Conservation (phyloP, 2,797 vertebrate genomes). For the Microctenopoma stevenorrisi region DNA sequence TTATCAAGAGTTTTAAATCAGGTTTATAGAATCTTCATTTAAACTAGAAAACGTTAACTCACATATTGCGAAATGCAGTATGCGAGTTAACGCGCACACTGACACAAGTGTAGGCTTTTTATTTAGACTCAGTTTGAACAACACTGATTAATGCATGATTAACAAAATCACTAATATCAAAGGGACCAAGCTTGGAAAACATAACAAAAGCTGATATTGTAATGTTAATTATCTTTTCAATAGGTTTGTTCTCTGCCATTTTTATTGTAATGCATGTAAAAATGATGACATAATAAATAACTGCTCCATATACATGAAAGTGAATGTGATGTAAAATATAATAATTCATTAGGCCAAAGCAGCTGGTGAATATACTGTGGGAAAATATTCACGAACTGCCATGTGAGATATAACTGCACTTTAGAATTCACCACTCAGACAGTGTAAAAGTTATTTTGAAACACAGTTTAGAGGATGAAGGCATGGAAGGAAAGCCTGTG, state of each 20-base stretch:
- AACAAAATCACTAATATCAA: slow-evolving; percentile 31
- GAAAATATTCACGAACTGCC: neutral
- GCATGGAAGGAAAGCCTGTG: slow-evolving; percentile 7
- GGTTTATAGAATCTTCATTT: neutral
- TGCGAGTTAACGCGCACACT: no score
- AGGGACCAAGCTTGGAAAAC: neutral
- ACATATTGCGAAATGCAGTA: slow-evolving; percentile 10
- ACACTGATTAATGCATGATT: slow-evolving; percentile 4
- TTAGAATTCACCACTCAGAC: neutral
- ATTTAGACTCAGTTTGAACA: slow-evolving; percentile 20
- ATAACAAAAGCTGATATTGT: slow-evolving; percentile 18
- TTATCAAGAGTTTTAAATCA: slow-evolving; percentile 20
- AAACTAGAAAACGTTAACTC: slow-evolving; percentile 3
- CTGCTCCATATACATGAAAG: neutral
- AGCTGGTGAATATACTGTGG: neutral
- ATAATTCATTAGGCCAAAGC: neutral
- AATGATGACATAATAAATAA: neutral
- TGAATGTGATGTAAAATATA: neutral
- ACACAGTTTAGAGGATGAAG: neutral
- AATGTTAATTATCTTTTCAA: slow-evolving; percentile 2
- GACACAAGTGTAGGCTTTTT: neutral
- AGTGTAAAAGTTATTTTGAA: neutral
- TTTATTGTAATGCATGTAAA: neutral
- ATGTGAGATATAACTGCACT: neutral
- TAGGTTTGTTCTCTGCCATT: neutral